phyloP scores from a whole-genome alignment of 2,113 vertebrate species.

The Sphaerodactylus townsendi region DNA sequence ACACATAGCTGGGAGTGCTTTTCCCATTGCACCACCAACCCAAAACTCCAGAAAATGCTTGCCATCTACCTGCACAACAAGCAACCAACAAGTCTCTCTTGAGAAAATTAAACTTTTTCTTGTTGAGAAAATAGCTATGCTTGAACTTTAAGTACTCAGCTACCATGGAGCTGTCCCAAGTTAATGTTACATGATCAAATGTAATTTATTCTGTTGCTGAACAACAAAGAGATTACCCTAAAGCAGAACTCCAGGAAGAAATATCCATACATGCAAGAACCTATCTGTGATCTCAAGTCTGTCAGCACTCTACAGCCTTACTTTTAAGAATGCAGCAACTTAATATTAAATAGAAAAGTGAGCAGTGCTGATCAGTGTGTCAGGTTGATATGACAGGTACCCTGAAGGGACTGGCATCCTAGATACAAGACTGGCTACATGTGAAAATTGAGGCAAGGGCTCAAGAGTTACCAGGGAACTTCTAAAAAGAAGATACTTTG shows the following conservation, averaged over 20 bases:
- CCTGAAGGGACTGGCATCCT: background rate
- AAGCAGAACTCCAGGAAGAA: background rate
- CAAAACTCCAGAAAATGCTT: background rate
- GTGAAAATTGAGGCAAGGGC: background rate
- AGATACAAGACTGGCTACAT: background rate
- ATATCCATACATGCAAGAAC: background rate
- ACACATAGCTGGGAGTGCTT: background rate
- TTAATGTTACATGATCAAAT: background rate
- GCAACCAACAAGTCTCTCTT: background rate
- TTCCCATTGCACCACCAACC: background rate
- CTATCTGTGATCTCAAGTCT: background rate
- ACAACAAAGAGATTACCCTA: background rate
- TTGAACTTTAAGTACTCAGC: background rate
- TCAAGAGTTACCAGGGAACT: background rate
- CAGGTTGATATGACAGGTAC: background rate
- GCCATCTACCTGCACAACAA: background rate
- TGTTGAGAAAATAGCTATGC: background rate
- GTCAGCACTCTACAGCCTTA: background rate
- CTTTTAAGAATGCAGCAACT: background rate
- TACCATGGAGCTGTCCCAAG: fast-evolving
- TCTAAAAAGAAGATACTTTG: background rate
- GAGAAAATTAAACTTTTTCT: background rate
- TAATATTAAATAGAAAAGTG: slow-evolving; percentile 23
- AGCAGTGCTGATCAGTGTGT: background rate
- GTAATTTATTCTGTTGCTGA: background rate